A percentile compares a stretch with the other conserved stretches of the same genome.
Evolutionary conservation across 2,888 invertebrate genomes (phyloP).

Genomic region (Amaurobius ferox): DNA sequence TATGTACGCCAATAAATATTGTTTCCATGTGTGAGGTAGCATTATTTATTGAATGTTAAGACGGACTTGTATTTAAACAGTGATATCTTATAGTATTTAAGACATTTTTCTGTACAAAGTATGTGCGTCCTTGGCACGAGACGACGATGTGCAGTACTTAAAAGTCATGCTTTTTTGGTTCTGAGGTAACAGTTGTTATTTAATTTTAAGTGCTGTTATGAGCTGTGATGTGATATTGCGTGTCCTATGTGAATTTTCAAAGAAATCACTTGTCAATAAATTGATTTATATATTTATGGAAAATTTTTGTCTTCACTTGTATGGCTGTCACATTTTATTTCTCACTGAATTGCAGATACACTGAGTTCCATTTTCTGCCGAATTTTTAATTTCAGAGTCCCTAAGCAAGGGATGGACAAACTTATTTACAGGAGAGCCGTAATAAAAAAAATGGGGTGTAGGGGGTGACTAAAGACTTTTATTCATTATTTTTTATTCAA

Average conservation of each 20-base stretch:
- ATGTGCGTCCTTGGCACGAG: background rate
- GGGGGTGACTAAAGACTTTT: no score
- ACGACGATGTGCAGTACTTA: slow-evolving; percentile 31
- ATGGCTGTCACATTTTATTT: no score
- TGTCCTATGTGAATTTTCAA: slow-evolving; percentile 37
- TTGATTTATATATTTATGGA: slow-evolving; percentile 63
- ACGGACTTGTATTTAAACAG: slow-evolving; percentile 28
- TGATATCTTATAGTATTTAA: slow-evolving; percentile 43
- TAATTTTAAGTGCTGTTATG: slow-evolving; percentile 24
- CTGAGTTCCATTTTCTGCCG: no score
- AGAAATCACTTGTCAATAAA: slow-evolving; percentile 56
- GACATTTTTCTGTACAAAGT: slow-evolving; percentile 16
- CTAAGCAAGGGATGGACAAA: no score
- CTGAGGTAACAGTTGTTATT: background rate
- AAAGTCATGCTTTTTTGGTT: slow-evolving; percentile 14
- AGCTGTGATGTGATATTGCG: slow-evolving; percentile 65
- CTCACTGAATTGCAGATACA: no score
- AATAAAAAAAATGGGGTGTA: no score
- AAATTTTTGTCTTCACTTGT: background rate
- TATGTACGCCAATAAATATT: no score
- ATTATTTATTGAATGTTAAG: slow-evolving; percentile 40
- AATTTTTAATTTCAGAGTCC: no score
- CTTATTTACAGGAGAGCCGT: no score
- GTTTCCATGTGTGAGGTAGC: no score
- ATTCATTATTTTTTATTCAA: no score